phyloP scores from a whole-genome alignment of 2,113 vertebrate species.

The Varanus komodoensis region DNA sequence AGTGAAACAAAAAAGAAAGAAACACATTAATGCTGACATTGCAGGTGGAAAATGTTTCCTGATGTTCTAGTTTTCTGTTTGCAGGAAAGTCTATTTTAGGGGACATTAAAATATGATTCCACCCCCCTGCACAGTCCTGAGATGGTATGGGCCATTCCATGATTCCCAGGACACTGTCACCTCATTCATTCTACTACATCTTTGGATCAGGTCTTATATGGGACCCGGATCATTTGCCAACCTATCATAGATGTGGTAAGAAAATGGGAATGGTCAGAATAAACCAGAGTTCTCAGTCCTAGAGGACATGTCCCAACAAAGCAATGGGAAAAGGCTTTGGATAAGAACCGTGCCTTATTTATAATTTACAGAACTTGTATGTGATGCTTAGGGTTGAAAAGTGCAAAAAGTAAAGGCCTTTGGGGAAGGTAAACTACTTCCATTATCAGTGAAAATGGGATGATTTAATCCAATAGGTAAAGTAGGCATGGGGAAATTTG shows the following conservation, averaged over 20 bases:
- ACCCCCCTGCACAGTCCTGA: background rate
- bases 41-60: background rate
- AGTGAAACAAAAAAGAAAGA: too few relatives aligned
- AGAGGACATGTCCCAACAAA: background rate
- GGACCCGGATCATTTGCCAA: background rate
- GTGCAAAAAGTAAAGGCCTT: background rate
- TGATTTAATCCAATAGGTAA: too few relatives aligned
- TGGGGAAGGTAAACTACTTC: too few relatives aligned
- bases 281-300: background rate
- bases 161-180: background rate
- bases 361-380: background rate
- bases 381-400: background rate
- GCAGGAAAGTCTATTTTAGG: background rate
- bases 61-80: background rate
- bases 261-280: background rate
- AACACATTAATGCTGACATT: background rate
- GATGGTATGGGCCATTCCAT: background rate
- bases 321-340: background rate
- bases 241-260: background rate
- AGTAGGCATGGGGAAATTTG: too few relatives aligned
- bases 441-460: background rate
- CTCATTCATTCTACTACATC: background rate
- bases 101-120: background rate
- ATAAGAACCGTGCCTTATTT: background rate
- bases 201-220: background rate